Evolutionary conservation across 2,888 invertebrate genomes (phyloP).

Genomic region (Xestoiulus laeticollis): DNA sequence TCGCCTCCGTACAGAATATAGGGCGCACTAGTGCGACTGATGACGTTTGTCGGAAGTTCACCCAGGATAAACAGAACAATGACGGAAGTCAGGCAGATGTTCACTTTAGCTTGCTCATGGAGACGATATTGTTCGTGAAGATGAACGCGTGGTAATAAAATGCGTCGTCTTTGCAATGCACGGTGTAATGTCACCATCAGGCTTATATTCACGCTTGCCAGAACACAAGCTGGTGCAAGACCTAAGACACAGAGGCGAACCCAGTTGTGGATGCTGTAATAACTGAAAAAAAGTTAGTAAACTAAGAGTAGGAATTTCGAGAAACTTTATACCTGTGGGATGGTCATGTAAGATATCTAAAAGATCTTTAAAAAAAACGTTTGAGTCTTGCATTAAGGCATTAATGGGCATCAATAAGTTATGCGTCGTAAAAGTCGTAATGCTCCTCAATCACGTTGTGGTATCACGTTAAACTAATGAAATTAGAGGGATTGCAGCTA

Average conservation of each 20-base stretch:
- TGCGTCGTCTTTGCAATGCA: not conserved
- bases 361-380: no score
- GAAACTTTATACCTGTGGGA: no score
- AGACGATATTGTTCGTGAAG: conserved; percentile 44
- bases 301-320: not conserved
- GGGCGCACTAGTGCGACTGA: conserved; percentile 53
- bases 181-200: conserved; percentile 24
- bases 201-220: not conserved
- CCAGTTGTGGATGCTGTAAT: conserved; percentile 23
- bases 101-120: conserved; percentile 23
- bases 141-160: not conserved
- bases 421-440: no score
- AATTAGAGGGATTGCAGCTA: no score
- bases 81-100: not conserved
- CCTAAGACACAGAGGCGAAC: conserved; percentile 33
- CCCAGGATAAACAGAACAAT: conserved; percentile 32
- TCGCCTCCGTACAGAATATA: conserved; percentile 25
- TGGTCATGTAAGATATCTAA: no score
- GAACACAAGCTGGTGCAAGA: not conserved
- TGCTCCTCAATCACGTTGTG: no score
- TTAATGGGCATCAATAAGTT: no score
- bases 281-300: conserved; percentile 2
- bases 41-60: conserved; percentile 12
- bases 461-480: no score
- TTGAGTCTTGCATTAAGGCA: no score